Conservation (phyloP, 2,113 vertebrate genomes). For the Carassius carassius region DNA sequence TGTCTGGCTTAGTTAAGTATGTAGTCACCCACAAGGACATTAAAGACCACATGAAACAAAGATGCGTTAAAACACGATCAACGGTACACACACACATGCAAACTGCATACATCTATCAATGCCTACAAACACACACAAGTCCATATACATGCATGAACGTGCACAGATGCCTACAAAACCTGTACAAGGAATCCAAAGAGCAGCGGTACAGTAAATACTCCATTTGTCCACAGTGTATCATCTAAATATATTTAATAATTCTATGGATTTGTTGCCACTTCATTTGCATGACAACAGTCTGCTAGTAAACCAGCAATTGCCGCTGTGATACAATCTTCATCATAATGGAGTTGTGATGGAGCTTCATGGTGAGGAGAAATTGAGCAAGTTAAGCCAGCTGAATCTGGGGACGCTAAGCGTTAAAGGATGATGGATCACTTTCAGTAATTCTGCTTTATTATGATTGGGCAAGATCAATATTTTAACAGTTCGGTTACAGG, state of each 20-base stretch:
- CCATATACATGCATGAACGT: background rate
- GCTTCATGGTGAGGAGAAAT: conserved; percentile 62
- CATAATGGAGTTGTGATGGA: conserved; percentile 71
- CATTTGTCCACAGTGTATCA: conserved; percentile 65
- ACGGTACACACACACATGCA: too few relatives aligned
- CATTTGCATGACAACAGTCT: conserved; percentile 77
- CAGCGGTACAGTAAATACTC: conserved; percentile 56
- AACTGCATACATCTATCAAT: conserved; percentile 20
- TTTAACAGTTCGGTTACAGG: conserved; percentile 76
- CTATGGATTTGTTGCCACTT: conserved; percentile 74
- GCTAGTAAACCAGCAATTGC: conserved; percentile 63
- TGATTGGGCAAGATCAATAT: conserved; percentile 82
- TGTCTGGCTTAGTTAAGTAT: conserved; percentile 84
- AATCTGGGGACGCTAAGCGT: conserved; percentile 39
- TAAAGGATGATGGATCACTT: conserved; percentile 74
- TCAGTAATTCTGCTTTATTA: conserved; percentile 79
- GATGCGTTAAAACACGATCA: background rate
- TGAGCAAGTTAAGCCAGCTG: conserved; percentile 68
- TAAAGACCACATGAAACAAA: conserved; percentile 63
- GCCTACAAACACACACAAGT: conserved; percentile 21
- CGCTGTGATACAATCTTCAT: conserved; percentile 73
- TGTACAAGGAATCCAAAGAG: conserved; percentile 2
- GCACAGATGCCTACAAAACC: conserved; percentile 39
- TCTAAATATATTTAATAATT: conserved; percentile 72
- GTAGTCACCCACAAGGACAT: conserved; percentile 63